Evolutionary conservation across 2,113 vertebrate genomes (phyloP).

Genomic region (Otus sunia): DNA sequence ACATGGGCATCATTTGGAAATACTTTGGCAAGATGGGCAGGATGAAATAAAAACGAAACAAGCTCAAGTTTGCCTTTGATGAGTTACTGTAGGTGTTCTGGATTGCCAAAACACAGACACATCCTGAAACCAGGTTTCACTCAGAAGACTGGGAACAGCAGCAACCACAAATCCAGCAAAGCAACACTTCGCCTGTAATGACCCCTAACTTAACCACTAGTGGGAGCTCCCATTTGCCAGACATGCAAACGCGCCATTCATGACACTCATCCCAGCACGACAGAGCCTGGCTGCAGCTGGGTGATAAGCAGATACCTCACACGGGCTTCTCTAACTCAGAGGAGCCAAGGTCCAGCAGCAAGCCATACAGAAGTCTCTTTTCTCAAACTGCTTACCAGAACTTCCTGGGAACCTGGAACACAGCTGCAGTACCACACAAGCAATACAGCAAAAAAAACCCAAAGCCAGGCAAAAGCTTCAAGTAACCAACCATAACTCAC

Average conservation of each 20-base stretch:
- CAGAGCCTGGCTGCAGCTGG: background rate
- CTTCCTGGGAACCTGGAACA: background rate
- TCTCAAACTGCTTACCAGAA: background rate
- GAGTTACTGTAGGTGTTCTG: fast-evolving
- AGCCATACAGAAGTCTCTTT: background rate
- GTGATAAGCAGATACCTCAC: background rate
- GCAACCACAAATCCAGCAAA: background rate
- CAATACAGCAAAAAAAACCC: fast-evolving
- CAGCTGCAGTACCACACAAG: background rate
- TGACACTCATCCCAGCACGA: background rate
- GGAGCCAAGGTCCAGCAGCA: background rate
- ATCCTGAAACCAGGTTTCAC: background rate
- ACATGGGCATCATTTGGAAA: background rate
- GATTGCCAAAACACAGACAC: background rate
- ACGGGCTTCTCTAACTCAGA: fast-evolving
- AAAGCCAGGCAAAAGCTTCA: background rate
- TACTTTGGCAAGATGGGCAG: background rate
- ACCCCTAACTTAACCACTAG: too few relatives aligned
- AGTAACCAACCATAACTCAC: background rate
- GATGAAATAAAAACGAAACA: fast-evolving
- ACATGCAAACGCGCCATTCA: fast-evolving
- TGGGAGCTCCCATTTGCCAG: background rate
- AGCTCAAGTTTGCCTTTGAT: background rate
- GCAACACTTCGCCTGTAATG: fast-evolving
- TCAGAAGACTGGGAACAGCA: background rate